Base-by-base conservation (phyloP, 2,797 vertebrate species). In the Gastrophryne carolinensis region DNA sequence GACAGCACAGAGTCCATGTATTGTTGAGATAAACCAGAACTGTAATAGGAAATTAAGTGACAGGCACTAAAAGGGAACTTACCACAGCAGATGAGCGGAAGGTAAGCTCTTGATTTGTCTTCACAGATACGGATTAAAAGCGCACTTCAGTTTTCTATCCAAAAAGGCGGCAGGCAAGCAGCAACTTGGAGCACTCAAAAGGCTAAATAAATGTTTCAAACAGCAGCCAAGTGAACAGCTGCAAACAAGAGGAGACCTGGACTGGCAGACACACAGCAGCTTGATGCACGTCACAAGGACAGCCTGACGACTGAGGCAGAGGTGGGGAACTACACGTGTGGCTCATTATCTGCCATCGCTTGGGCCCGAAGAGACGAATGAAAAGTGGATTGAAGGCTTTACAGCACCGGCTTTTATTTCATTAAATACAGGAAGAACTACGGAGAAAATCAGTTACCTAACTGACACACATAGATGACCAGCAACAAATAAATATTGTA, bases 141-240 rank as follows among this genome's bases (percentile, higher is more conserved):
- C 34, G 49, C 8, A 12, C 17, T 8, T 35, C n/a, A n/a, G 39
- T 54, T 67, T 7, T 52, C 17, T 52, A 15, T n/a, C n/a, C 4
- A 29, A n/a, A 24, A 44, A 29, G 57, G 57, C 50, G 70, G 30
- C 35, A 50, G 21, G 37, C 4, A 29, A 41, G 49, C 26, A 6
- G 21, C 58, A 72, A 72, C 58, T 52, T 52, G 30, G 52, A 53
- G 26, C 41, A 61, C 24, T 34, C 70, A 62, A 62, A n/a, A 63
- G 15, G 44, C 41, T 62, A 24, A 72, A 72, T 60, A 39, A 39
- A 53, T 29, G 56, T 34, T 62, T 34, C 47, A 63, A 47, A 62
- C 34, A 70, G 8, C 74, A 70, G 74, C 26, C 47, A 62, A 62
- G 41, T 64, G 66, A 69, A 54, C 66, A 76, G 74, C 74, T 69